Evolutionary conservation across 2,113 vertebrate genomes (phyloP), one percentile per base, ranked within the genome.

Genomic region (Spea multiplicata): DNA sequence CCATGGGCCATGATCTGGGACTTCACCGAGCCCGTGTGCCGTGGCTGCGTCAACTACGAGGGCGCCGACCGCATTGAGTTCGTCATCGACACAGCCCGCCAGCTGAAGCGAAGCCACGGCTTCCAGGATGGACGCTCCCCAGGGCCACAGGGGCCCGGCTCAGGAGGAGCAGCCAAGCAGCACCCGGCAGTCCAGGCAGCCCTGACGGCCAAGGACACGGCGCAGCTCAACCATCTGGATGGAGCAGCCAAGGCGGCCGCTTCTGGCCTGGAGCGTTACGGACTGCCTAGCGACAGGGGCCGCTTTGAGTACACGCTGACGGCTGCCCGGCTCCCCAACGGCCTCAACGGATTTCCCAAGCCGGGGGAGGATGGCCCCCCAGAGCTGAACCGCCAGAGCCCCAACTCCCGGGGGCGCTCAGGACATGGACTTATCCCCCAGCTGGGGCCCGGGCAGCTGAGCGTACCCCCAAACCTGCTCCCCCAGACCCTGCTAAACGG

Each of bases 1-100:
- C 95, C 95, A 57, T 96, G 95, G 95, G 94, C 95, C 84, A 96
- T 96, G 95, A 95, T 96, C 83, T 96, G 95, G 95, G 94, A 95
- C 89, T 96, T 96, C 88, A 94, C 93, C 10, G 95, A 96, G 85
- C 93, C 95, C 10, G 95, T 96, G 4, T 96, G 95, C 83, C 89
- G 95, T 3, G 95, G 95, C 69, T 96, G 95, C 83, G 94, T 95
- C 78, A 95, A 96, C 85, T 96, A 96, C 81, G 95, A 96, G 84
- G 95, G 95, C 59, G 95, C 95, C 0, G 95, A 96, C 83, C 93
- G 95, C 79, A 92, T 95, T 46, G 94, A 95, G 84, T 95, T 95
- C 64, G 95, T 96, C 44, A 96, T 96, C 83, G 95, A 95, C 83
- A 95, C 94, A 0, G 94, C 95, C n/a, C 92, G 95, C 75, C 94